Percentiles rank a stretch among this genome's conserved stretches.
phyloP scores from a whole-genome alignment of 2,113 vertebrate genomes.

The Hippocampus barbouri region DNA sequence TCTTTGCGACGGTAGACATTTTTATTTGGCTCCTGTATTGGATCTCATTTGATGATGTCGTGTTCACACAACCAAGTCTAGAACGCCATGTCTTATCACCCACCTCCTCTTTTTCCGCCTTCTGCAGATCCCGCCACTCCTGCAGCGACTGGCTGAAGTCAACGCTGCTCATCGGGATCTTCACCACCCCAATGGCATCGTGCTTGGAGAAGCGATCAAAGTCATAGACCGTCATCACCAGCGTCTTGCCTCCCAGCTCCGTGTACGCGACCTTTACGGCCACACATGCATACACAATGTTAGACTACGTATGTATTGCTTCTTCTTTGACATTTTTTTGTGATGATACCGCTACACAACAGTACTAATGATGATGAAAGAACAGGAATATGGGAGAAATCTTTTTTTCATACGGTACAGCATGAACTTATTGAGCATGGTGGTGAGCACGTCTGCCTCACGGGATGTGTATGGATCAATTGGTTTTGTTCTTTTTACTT shows the following conservation, averaged over 20 bases:
- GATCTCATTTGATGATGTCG: background rate
- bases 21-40: background rate
- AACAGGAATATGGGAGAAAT: background rate
- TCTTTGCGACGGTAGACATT: background rate
- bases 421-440: no score
- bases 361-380: background rate
- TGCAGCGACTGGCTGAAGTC: conserved; percentile 95
- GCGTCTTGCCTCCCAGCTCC: conserved; percentile 90
- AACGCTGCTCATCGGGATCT: conserved; percentile 91
- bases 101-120: conserved; percentile 97
- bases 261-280: conserved; percentile 82
- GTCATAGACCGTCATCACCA: conserved; percentile 93
- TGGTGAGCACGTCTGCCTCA: no score
- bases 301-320: background rate
- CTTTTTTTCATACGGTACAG: no score
- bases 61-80: background rate
- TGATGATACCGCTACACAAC: background rate
- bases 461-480: no score
- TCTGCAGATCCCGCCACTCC: conserved; percentile 93
- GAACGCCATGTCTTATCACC: conserved; percentile 14
- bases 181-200: conserved; percentile 91
- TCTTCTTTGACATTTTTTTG: background rate
- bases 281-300: background rate
- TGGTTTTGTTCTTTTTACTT: background rate
- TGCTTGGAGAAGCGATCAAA: conserved; percentile 97